phyloP scores from a whole-genome alignment of 2,888 invertebrate genomes.

The Craniophora ligustri region DNA sequence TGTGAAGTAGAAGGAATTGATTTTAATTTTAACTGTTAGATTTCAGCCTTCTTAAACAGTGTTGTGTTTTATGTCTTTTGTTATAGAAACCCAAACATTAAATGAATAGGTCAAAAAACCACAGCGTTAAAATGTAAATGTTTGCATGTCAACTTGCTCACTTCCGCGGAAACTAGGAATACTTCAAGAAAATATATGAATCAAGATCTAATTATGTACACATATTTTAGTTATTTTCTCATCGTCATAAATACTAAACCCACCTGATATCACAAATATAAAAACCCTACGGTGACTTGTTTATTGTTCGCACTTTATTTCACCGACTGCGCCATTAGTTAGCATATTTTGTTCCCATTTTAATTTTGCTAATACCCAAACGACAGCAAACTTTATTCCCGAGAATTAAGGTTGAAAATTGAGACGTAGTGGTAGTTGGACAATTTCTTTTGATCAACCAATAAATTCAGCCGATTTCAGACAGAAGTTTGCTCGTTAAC shows the following conservation, averaged over 20 bases:
- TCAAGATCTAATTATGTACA: too few relatives aligned
- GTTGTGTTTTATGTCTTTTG: too few relatives aligned
- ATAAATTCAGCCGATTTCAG: constrained; percentile 53
- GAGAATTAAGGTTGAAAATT: constrained; percentile 1
- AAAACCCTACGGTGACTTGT: constrained; percentile 41
- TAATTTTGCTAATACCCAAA: constrained; percentile 14
- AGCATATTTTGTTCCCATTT: constrained; percentile 50
- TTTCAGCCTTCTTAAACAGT: too few relatives aligned
- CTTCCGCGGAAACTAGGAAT: not conserved
- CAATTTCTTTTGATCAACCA: constrained; percentile 57
- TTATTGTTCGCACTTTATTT: constrained; percentile 47
- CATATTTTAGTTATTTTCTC: too few relatives aligned
- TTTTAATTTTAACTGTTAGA: too few relatives aligned
- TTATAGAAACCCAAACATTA: too few relatives aligned
- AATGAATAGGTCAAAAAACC: too few relatives aligned
- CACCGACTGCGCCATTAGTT: constrained; percentile 43
- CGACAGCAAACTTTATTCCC: constrained; percentile 17
- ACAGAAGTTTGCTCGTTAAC: constrained; percentile 52
- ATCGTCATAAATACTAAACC: not conserved
- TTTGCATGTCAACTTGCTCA: too few relatives aligned
- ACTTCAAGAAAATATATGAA: too few relatives aligned
- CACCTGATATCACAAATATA: constrained; percentile 10
- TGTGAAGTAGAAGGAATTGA: too few relatives aligned
- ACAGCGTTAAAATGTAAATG: too few relatives aligned
- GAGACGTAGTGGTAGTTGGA: constrained; percentile 8